These are phyloP conservation scores for Glyphotaelius pellucidus DNA, from an alignment of 2,888 invertebrate genomes.

Conservation along the genomic window DNA sequence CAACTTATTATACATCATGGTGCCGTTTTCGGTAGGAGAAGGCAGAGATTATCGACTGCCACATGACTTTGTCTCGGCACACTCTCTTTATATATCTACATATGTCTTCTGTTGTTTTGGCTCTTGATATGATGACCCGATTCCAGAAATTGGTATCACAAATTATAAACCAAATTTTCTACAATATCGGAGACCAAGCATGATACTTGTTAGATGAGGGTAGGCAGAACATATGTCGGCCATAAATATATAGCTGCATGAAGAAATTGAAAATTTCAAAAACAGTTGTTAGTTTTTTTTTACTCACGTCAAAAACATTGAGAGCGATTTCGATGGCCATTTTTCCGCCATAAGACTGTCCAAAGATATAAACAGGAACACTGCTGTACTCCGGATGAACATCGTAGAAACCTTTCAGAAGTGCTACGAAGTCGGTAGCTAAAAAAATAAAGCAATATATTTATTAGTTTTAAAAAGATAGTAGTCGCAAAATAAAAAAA, in stretches of 20 bases:
- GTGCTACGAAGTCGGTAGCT: constrained; percentile 86
- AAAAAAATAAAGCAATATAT: constrained; percentile 67
- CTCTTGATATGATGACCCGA: too few species aligned
- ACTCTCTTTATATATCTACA: too few species aligned
- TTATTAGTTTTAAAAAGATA: too few species aligned
- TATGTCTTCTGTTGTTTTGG: too few species aligned
- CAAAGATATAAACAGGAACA: constrained; percentile 89
- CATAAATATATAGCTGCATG: not conserved
- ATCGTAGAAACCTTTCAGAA: constrained; percentile 84
- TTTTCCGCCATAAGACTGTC: constrained; percentile 95
- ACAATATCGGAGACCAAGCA: not conserved
- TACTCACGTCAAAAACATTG: constrained; percentile 76
- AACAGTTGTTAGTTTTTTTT: not conserved
- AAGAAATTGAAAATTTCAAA: not conserved
- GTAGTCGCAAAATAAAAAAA: too few species aligned
- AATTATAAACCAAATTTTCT: too few species aligned
- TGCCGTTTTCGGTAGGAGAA: too few species aligned
- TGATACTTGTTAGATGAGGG: too few species aligned
- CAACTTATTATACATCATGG: too few species aligned
- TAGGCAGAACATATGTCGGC: not conserved
- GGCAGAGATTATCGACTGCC: too few species aligned
- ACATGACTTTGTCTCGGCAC: too few species aligned
- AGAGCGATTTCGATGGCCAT: constrained; percentile 92
- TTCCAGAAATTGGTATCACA: too few species aligned
- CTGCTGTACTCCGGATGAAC: constrained; percentile 83